Evolutionary conservation across 2,888 invertebrate species (phyloP).

Genomic region (Drosophila demipolita): DNA sequence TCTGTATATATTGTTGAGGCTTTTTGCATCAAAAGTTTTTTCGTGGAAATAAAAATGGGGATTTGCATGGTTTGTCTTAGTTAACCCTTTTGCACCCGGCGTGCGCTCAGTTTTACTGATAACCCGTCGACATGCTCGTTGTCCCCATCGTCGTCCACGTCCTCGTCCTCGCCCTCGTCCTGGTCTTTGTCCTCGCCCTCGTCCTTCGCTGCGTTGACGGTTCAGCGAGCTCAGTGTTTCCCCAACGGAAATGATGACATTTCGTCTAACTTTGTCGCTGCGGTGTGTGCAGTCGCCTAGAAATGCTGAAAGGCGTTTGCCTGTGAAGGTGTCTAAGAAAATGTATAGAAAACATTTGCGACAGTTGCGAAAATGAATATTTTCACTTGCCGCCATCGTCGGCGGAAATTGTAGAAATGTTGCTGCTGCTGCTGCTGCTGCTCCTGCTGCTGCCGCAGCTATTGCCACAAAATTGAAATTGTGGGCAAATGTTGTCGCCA

Average conservation of each 20-base stretch:
- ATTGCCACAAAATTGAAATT: conserved; percentile 72
- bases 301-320: conserved; percentile 58
- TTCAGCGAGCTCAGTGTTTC: conserved; percentile 63
- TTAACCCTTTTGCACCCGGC: conserved; percentile 66
- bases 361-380: conserved; percentile 68
- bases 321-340: conserved; percentile 58
- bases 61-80: conserved; percentile 68
- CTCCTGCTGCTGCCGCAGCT: conserved; percentile 35
- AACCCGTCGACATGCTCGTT: conserved; percentile 33
- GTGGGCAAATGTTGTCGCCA: conserved; percentile 73
- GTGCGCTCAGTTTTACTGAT: conserved; percentile 42
- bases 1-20: conserved; percentile 10
- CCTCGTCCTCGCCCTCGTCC: conserved; percentile 5
- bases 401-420: conserved; percentile 74
- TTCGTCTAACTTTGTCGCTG: conserved; percentile 78
- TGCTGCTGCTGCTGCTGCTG: conserved; percentile 37
- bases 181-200: background rate
- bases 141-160: conserved; percentile 15
- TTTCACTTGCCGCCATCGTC: conserved; percentile 52
- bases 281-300: conserved; percentile 70
- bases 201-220: conserved; percentile 32
- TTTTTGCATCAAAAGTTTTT: conserved; percentile 41
- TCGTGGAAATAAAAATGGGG: conserved; percentile 56
- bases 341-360: conserved; percentile 55
- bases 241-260: conserved; percentile 82